phyloP scores from a whole-genome alignment of 2,797 vertebrate species.

The Pseudocheirus occidentalis region DNA sequence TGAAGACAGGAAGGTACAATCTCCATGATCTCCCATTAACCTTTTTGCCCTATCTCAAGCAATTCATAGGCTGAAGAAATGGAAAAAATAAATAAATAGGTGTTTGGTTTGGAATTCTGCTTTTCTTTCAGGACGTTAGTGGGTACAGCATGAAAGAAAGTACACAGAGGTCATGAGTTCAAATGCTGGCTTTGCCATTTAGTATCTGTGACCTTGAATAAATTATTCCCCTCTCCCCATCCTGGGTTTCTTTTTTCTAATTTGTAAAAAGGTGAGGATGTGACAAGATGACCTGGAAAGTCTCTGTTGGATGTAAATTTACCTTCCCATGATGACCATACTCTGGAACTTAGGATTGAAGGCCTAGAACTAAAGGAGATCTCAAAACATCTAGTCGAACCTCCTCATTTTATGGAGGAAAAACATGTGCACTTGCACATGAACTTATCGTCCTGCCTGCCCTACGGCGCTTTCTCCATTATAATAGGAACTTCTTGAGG shows the following conservation, averaged over 20 bases:
- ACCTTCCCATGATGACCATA: background rate
- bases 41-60: constrained; percentile 53
- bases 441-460: background rate
- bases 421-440: background rate
- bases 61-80: constrained; percentile 12
- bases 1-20: constrained; percentile 15
- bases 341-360: background rate
- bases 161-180: background rate
- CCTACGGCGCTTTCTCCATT: background rate
- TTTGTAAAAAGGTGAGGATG: background rate
- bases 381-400: background rate
- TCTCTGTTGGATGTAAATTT: background rate
- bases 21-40: constrained; percentile 31
- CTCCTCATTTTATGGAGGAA: background rate
- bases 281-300: background rate
- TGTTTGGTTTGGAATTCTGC: background rate
- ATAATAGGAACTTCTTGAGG: background rate
- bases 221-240: background rate
- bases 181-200: background rate
- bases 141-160: background rate
- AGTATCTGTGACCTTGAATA: background rate
- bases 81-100: background rate
- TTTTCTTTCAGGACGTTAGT: background rate
- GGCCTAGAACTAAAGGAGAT: background rate
- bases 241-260: background rate